Conservation (phyloP, 1,140 invertebrate genomes). For the Ostrea denselamellosa region DNA sequence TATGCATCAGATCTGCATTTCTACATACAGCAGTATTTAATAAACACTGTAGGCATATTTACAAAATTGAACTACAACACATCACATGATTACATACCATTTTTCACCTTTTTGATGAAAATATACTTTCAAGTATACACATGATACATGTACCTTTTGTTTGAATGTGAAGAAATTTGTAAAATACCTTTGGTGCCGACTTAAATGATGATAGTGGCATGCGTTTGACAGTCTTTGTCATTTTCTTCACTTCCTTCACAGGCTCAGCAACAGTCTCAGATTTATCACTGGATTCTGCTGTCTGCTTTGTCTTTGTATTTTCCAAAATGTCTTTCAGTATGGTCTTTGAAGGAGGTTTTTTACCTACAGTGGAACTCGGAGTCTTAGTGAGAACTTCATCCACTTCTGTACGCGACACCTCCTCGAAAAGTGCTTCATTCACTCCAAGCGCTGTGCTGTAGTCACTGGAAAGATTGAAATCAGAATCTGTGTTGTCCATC, state of each 20-base stretch:
- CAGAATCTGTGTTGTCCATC: background rate
- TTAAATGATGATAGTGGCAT: background rate
- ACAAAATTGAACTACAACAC: too few species aligned
- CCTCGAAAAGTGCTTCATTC: background rate
- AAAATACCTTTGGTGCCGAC: background rate
- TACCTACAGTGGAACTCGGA: background rate
- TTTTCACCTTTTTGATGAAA: too few species aligned
- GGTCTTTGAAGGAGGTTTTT: background rate
- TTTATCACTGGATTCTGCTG: background rate
- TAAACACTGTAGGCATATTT: too few species aligned
- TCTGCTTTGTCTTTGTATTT: background rate
- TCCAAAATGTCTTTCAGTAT: constrained; percentile 37
- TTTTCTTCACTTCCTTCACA: background rate
- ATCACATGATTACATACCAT: too few species aligned
- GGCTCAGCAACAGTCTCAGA: background rate
- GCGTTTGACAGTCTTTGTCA: background rate
- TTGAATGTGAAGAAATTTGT: too few species aligned
- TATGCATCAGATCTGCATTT: too few species aligned
- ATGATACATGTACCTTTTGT: too few species aligned
- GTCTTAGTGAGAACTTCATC: background rate
- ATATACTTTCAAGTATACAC: too few species aligned
- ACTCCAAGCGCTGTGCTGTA: background rate
- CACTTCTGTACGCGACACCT: background rate
- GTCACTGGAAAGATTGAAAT: constrained; percentile 50
- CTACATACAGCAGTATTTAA: too few species aligned